A percentile compares a stretch with the other conserved stretches of the same genome.
phyloP scores from a whole-genome alignment of 2,797 vertebrate genomes.

The Gallirallus australis region DNA sequence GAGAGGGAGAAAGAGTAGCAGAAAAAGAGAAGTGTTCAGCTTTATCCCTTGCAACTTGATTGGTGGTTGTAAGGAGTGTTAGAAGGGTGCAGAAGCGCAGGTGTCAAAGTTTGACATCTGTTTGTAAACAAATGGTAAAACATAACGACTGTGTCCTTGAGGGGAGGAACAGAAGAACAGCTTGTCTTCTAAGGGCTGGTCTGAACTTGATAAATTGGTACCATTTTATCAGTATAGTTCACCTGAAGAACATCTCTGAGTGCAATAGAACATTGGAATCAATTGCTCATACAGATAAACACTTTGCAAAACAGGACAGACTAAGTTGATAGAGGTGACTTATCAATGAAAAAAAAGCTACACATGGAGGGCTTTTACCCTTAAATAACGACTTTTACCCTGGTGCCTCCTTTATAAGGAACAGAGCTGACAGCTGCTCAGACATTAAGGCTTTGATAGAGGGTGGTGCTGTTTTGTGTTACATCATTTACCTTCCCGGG shows the following conservation, averaged over 20 bases:
- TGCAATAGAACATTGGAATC: not conserved
- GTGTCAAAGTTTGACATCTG: not conserved
- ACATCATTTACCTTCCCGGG: not conserved
- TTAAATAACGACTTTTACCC: slow-evolving; percentile 11
- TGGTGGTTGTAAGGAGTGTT: not conserved
- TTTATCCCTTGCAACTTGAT: not conserved
- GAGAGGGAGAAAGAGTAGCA: not conserved
- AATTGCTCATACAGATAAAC: not conserved
- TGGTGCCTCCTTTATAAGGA: not conserved
- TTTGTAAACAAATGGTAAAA: not conserved
- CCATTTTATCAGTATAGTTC: slow-evolving; percentile 35
- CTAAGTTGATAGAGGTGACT: not conserved
- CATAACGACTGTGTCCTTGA: not conserved
- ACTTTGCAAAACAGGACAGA: not conserved
- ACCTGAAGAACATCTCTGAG: not conserved
- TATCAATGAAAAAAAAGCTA: not conserved
- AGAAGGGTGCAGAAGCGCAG: not conserved
- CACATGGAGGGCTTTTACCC: not conserved
- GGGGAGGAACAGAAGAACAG: not conserved
- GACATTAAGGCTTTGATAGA: not conserved
- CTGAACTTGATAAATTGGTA: not conserved
- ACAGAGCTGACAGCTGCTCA: not conserved
- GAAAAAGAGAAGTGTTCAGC: not conserved
- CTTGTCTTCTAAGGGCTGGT: not conserved
- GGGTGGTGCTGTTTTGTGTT: not conserved